Evolutionary conservation across 37 sponge, comb jelly and placozoan genomes (phyloP), one percentile per base, ranked within the genome.

Genomic region (Agelas oroides): DNA sequence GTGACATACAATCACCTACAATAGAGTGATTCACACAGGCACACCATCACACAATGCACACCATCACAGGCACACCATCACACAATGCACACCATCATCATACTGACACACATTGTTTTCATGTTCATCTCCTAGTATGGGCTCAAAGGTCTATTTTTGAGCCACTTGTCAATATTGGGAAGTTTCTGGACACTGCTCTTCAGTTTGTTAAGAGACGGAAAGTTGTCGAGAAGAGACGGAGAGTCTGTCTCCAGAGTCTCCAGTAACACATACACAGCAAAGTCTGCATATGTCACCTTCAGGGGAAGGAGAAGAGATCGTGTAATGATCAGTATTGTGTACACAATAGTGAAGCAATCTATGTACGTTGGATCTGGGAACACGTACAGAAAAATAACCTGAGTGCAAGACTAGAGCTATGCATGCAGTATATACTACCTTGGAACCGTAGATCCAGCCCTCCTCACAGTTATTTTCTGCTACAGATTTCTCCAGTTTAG

Each of bases 231-330:
- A 2, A 88, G 8, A 27, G 24, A 52, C 0, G 81, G 76, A 14
- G 56, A 19, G 19, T 80, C 21, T 2, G 16, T 52, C 13, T 17
- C 32, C 17, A 88, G 71, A 1, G 55, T 2, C 33, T 75, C 84
- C 58, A 88, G 58, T 19, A 88, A 63, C 8, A 81, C 77, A 28
- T 33, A 52, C 2, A 88, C 59, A 16, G 84, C 84, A 16, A 88
- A 65, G 63, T 88, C 89, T 36, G 84, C 89, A 58, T 83, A 88
- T 0, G 89, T 88, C 75, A 79, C 80, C 87, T 86, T 62, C 14
- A n/a, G 63, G 27, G 63, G 63, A 5, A 12, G 2, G 2, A 62
- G 28, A 11, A 75, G 12, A 27, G 14, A 53, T 18, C 23, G 46
- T 13, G 36, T n/a, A n/a, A n/a, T n/a, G n/a, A n/a, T 39, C 3